These are phyloP conservation scores for Oryzias javanicus DNA, from an alignment of 2,113 vertebrate species.

Conservation along the genomic window DNA sequence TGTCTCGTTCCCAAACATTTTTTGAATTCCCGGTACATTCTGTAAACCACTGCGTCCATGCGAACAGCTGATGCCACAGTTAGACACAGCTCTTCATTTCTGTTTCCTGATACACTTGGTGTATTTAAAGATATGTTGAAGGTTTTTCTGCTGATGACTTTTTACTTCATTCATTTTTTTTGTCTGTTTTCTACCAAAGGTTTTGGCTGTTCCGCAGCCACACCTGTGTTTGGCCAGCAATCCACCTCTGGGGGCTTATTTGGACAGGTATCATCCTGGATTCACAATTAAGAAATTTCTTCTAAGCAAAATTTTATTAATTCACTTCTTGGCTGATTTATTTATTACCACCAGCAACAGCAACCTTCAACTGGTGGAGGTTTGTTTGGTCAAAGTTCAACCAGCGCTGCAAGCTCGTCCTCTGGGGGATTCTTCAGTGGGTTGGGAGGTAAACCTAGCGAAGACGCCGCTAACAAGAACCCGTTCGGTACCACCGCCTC, in stretches of 20 bases:
- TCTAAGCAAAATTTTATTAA: background rate
- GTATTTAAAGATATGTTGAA: background rate
- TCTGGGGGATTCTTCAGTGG: conserved; percentile 90
- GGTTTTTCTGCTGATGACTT: background rate
- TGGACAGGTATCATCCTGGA: conserved; percentile 82
- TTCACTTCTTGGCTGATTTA: too few relatives aligned
- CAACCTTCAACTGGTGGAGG: conserved; percentile 76
- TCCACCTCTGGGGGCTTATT: conserved; percentile 80
- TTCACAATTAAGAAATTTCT: background rate
- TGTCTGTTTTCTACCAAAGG: conserved; percentile 60
- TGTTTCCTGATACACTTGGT: background rate
- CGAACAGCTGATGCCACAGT: conserved; percentile 49
- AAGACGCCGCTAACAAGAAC: conserved; percentile 96
- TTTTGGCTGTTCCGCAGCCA: conserved; percentile 81
- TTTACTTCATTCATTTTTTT: background rate
- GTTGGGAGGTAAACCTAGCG: conserved; percentile 94
- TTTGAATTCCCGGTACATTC: conserved; percentile 26
- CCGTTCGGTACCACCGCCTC: conserved; percentile 83
- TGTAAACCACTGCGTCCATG: conserved; percentile 25
- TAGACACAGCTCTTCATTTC: conserved; percentile 5
- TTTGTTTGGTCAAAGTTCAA: conserved; percentile 83
- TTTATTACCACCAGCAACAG: conserved; percentile 12
- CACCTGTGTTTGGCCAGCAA: conserved; percentile 87
- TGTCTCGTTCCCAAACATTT: conserved; percentile 43
- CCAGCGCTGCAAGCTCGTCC: conserved; percentile 59